Evolutionary conservation across 2,888 invertebrate genomes (phyloP).

Genomic region (Xestia rhomboidea): DNA sequence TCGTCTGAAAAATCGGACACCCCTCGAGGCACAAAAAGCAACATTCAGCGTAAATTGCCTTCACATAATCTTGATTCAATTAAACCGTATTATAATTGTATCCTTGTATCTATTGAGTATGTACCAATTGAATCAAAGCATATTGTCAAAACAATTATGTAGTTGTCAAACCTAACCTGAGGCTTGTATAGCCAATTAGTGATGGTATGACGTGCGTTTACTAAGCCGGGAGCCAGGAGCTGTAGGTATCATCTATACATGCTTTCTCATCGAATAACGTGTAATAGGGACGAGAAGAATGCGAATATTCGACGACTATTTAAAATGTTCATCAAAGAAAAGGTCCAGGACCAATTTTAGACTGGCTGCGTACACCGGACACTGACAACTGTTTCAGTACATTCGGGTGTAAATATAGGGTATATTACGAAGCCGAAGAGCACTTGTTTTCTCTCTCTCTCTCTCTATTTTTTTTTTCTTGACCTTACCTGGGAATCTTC

Average conservation of each 20-base stretch:
- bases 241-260: background rate
- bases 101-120: conserved; percentile 45
- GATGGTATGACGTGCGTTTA: conserved; percentile 16
- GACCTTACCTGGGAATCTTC: too few species aligned
- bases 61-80: conserved; percentile 21
- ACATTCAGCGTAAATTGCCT: conserved; percentile 14
- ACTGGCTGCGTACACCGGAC: background rate
- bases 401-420: too few species aligned
- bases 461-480: too few species aligned
- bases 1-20: background rate
- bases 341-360: background rate
- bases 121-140: conserved; percentile 55
- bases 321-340: background rate
- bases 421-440: too few species aligned
- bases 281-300: background rate
- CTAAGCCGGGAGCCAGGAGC: background rate
- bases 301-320: background rate
- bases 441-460: too few species aligned
- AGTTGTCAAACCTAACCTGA: conserved; percentile 53
- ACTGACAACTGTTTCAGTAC: background rate
- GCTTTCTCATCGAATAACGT: background rate
- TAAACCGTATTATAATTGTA: conserved; percentile 33
- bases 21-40: background rate
- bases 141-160: conserved; percentile 60
- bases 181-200: conserved; percentile 55